phyloP scores from a whole-genome alignment of 2,113 vertebrate species.

The Sylvia atricapilla region DNA sequence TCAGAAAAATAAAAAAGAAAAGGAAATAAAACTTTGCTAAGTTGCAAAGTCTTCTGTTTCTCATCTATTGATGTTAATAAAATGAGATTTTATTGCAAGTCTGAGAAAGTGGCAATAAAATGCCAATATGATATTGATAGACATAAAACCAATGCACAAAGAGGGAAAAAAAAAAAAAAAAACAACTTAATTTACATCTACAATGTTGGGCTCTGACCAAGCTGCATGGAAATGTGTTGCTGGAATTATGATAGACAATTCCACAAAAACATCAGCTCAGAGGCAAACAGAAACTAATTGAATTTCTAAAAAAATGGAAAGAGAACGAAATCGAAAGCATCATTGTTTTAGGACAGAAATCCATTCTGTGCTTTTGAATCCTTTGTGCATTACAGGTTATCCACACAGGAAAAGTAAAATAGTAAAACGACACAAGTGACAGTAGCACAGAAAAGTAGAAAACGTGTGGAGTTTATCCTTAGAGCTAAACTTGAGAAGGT shows the following conservation, averaged over 20 bases:
- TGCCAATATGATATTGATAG: background rate
- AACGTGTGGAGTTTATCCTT: background rate
- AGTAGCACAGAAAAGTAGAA: background rate
- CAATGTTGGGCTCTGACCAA: background rate
- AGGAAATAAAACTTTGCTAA: background rate
- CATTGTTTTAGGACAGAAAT: background rate
- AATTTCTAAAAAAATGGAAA: background rate
- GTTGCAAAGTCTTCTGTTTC: background rate
- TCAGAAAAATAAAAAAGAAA: background rate
- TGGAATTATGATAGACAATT: background rate
- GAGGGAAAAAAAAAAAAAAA: fast-evolving
- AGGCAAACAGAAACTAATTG: background rate
- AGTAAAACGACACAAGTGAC: background rate
- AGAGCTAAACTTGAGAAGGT: background rate
- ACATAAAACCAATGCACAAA: background rate
- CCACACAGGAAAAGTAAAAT: background rate
- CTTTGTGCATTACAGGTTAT: background rate
- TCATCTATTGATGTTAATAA: background rate
- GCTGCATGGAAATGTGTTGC: background rate
- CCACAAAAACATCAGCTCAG: background rate
- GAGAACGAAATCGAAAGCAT: background rate
- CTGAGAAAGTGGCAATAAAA: background rate
- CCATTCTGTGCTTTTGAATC: background rate
- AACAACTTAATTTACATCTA: background rate
- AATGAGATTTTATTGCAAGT: background rate